Base-by-base conservation (phyloP, 2,113 vertebrate species). In the Catharus fuscescens region DNA sequence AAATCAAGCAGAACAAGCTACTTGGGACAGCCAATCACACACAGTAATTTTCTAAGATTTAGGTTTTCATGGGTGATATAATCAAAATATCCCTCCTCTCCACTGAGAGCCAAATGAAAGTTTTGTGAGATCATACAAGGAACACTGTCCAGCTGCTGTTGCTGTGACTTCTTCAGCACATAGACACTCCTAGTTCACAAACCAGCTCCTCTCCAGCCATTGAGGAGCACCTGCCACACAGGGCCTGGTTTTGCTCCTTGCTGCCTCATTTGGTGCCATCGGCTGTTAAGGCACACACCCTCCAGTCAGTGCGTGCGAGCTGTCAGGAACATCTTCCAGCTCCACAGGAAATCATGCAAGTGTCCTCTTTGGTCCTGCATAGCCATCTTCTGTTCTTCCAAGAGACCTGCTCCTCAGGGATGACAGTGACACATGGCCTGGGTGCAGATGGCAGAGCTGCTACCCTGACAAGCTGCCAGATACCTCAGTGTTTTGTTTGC, bases 401-500 rank as follows among this genome's bases (percentile, higher is more conserved):
- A 66, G 82, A 96, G 85, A 90, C 40, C 47, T 74, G 52, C 72
- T 94, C 76, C 85, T 95, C 64, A 44, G 92, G 87, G 90, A 95
- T 62, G 74, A 60, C 67, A 88, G 76, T 83, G 85, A 94, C 90
- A 95, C 93, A 94, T 93, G 94, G 93, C 81, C 85, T 93, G 64
- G 64, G 92, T 83, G 85, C 93, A 96, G 93, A 94, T 94, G 94
- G 93, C 64, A 90, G 90, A 96, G 93, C 90, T 0, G 8, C 65
- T 94, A 90, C 48, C 40, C 72, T 94, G 93, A 93, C 67, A 86
- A 66, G 88, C 60, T 97, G 95, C 90, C 94, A 96, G 94, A 71
- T 67, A 96, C 71, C 82, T 96, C 24, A 6, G 83, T 88, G 88
- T 61, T 96, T 70, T 78, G 82, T 80, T 86, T 86, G 79, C 85